These are phyloP conservation scores for Drosophila bifasciata DNA, from an alignment of 1,140 invertebrate species.

Conservation along the genomic window DNA sequence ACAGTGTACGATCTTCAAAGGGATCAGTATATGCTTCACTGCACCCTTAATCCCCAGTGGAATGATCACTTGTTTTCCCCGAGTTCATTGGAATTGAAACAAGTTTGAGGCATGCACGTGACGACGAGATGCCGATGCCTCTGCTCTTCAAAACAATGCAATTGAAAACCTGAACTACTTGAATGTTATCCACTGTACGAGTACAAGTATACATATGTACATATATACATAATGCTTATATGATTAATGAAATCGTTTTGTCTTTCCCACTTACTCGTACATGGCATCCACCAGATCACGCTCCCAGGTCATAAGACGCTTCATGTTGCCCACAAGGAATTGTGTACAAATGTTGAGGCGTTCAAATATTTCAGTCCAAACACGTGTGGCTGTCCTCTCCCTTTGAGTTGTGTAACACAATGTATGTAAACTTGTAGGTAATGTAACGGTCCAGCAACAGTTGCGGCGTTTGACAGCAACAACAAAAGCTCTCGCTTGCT, in stretches of 20 bases:
- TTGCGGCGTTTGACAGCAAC: conserved; percentile 34
- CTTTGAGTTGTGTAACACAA: conserved; percentile 49
- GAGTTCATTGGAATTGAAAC: conserved; percentile 70
- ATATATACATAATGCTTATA: conserved; percentile 30
- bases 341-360: conserved; percentile 40
- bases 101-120: conserved; percentile 49
- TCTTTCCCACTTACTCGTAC: conserved; percentile 77
- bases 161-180: conserved; percentile 63
- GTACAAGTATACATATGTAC: conserved; percentile 23
- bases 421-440: conserved; percentile 27
- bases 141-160: conserved; percentile 51
- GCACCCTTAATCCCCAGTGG: too few species aligned
- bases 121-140: conserved; percentile 13
- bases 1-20: too few species aligned
- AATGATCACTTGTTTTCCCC: conserved; percentile 13
- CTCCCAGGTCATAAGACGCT: conserved; percentile 82
- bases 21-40: too few species aligned
- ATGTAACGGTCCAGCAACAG: conserved; percentile 54
- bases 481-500: conserved; percentile 15
- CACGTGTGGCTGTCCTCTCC: conserved; percentile 39
- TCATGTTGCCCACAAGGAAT: conserved; percentile 70
- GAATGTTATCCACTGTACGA: too few species aligned
- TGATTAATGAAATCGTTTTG: conserved; percentile 63
- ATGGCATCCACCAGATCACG: conserved; percentile 83
- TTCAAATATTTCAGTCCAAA: conserved; percentile 29